Percentiles rank a stretch among this genome's conserved stretches.
Evolutionary conservation across 2,888 invertebrate species (phyloP).

Genomic region (Nymphalis c-album): DNA sequence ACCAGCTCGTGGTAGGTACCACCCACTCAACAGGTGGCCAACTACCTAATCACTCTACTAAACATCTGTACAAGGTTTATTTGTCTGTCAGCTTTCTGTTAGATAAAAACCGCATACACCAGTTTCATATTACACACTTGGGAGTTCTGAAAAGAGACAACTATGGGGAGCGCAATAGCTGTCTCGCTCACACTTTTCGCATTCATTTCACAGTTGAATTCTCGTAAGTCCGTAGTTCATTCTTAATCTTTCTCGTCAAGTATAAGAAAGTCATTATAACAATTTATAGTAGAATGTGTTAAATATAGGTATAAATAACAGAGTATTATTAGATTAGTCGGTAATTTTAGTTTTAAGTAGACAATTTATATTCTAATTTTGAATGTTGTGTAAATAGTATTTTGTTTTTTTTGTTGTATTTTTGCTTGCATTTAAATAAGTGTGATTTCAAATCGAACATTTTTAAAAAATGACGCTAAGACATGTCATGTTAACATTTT

Average conservation of each 20-base stretch:
- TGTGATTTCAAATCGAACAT: conserved; percentile 43
- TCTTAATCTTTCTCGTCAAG: neutral
- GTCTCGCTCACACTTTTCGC: too few relatives aligned
- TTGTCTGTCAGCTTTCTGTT: too few relatives aligned
- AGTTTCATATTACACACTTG: too few relatives aligned
- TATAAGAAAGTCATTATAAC: conserved; percentile 42
- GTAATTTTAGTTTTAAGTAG: conserved; percentile 68
- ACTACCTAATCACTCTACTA: too few relatives aligned
- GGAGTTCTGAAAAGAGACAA: too few relatives aligned
- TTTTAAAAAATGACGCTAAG: conserved; percentile 7
- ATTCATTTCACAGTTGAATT: too few relatives aligned
- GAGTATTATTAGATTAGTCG: conserved; percentile 69
- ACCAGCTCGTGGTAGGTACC: too few relatives aligned
- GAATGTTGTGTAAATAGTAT: conserved; percentile 42
- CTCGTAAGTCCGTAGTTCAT: too few relatives aligned
- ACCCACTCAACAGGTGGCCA: too few relatives aligned
- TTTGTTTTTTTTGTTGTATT: conserved; percentile 35
- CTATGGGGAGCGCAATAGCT: too few relatives aligned
- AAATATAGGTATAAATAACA: conserved; percentile 52
- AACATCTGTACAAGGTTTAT: too few relatives aligned
- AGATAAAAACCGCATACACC: too few relatives aligned
- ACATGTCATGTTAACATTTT: neutral
- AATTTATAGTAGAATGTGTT: conserved; percentile 8
- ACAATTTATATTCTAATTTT: conserved; percentile 49
- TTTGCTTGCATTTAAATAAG: conserved; percentile 47